Evolutionary conservation across 2,888 invertebrate genomes (phyloP).

Genomic region (Stenodema calcarata): DNA sequence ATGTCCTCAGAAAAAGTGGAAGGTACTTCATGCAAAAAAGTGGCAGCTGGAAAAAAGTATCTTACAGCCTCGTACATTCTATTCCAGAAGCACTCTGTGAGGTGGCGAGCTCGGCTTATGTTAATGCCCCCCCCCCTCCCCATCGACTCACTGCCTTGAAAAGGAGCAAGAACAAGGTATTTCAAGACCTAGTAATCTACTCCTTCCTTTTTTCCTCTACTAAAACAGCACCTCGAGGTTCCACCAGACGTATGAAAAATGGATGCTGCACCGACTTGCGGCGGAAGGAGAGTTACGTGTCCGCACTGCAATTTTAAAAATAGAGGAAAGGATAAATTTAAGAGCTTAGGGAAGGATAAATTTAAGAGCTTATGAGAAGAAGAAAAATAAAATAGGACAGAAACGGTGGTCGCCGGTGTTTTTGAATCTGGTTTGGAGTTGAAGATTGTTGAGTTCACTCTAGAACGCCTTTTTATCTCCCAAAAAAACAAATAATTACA

Average conservation of each 20-base stretch:
- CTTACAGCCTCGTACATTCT: neutral
- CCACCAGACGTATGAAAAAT: neutral
- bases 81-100: neutral
- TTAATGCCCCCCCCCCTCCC: neutral
- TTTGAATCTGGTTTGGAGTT: neutral
- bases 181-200: neutral
- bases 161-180: neutral
- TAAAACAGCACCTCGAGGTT: neutral
- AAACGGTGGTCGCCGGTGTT: neutral
- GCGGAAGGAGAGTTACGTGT: neutral
- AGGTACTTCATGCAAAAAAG: neutral
- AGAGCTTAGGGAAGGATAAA: neutral
- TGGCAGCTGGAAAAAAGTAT: neutral
- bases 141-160: neutral
- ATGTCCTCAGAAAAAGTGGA: neutral
- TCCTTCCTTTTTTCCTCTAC: neutral
- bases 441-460: neutral
- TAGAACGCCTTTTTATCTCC: neutral
- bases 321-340: neutral
- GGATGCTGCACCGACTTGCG: neutral
- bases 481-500: too few species aligned
- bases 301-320: neutral
- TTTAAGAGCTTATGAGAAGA: neutral
- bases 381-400: neutral
- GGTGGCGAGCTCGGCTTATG: neutral